A percentile compares a stretch with the other conserved stretches of the same genome.
Conservation (phyloP, 2,113 vertebrate species). For the Suricata suricatta region DNA sequence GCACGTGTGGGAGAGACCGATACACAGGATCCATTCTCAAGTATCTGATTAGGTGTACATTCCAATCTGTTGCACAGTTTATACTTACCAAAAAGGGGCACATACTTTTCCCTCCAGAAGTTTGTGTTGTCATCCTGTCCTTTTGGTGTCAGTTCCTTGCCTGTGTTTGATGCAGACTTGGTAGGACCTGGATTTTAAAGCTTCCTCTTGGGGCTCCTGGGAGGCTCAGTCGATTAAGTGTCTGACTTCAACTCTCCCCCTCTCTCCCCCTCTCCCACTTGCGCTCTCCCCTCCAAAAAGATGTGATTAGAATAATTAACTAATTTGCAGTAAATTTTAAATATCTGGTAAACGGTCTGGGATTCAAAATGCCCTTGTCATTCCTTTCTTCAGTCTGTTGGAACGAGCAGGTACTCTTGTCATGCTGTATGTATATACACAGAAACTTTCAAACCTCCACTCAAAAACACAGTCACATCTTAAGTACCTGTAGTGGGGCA, state of each 20-base stretch:
- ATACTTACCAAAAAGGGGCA: not conserved
- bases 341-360: not conserved
- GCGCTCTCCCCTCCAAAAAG: not conserved
- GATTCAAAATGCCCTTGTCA: not conserved
- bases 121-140: constrained; percentile 18
- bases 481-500: not conserved
- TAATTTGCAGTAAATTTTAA: not conserved
- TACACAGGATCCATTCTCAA: not conserved
- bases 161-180: not conserved
- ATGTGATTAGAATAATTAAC: constrained; percentile 35
- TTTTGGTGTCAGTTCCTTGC: not conserved
- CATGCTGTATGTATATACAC: not conserved
- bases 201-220: not conserved
- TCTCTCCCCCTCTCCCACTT: too few relatives aligned
- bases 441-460: not conserved
- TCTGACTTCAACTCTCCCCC: too few relatives aligned
- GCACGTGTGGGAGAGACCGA: not conserved
- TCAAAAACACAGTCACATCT: not conserved
- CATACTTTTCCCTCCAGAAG: not conserved
- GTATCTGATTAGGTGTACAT: not conserved
- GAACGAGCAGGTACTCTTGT: not conserved
- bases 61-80: not conserved
- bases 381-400: not conserved
- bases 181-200: not conserved
- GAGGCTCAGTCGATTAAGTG: too few relatives aligned